Evolutionary conservation across 1,140 invertebrate species (phyloP).

Genomic region (Laupala kohalensis): DNA sequence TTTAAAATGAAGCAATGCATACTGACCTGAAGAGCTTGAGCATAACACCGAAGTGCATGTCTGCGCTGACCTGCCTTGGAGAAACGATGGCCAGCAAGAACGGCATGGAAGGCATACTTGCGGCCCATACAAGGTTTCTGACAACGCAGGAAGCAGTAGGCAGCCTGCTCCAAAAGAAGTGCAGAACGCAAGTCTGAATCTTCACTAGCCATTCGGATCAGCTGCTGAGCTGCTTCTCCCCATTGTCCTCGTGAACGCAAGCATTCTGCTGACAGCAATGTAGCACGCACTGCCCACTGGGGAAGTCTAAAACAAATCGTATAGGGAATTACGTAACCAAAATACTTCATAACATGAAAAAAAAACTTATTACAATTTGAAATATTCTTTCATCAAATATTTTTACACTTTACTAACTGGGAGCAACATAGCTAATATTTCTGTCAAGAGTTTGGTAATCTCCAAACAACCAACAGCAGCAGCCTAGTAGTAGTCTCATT

Average conservation of each 20-base stretch:
- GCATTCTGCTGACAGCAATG: slow-evolving; percentile 75
- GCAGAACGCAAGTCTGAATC: slow-evolving; percentile 84
- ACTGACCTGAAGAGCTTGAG: slow-evolving; percentile 77
- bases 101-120: slow-evolving; percentile 96
- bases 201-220: slow-evolving; percentile 90
- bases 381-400: too few relatives aligned
- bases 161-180: slow-evolving; percentile 85
- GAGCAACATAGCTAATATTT: too few relatives aligned
- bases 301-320: slow-evolving; percentile 47
- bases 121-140: slow-evolving; percentile 61
- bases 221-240: slow-evolving; percentile 80
- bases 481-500: too few relatives aligned
- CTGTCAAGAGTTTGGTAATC: too few relatives aligned
- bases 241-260: slow-evolving; percentile 61
- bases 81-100: slow-evolving; percentile 84
- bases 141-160: slow-evolving; percentile 74
- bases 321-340: too few relatives aligned
- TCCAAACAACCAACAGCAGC: too few relatives aligned
- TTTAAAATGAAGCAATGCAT: too few relatives aligned
- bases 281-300: slow-evolving; percentile 81
- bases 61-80: slow-evolving; percentile 81
- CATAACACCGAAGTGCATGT: slow-evolving; percentile 82
- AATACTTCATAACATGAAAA: too few relatives aligned
- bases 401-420: too few relatives aligned
- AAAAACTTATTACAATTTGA: too few relatives aligned